A percentile compares a stretch with the other conserved stretches of the same genome.
Evolutionary conservation across 2,888 invertebrate species (phyloP).

Genomic region (Amaurobius ferox): DNA sequence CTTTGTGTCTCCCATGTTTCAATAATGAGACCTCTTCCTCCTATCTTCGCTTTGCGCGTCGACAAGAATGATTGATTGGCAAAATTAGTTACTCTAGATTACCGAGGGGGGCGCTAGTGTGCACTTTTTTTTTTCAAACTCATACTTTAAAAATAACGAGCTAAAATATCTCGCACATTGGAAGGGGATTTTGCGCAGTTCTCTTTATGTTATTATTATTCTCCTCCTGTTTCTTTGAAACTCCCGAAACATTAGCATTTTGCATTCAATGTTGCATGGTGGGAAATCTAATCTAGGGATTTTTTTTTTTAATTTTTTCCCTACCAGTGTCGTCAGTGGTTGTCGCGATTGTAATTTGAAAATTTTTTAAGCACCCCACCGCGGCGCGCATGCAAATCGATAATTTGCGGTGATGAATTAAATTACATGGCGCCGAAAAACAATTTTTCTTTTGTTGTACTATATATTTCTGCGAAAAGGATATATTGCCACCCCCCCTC

Average conservation of each 20-base stretch:
- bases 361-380: not conserved
- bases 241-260: not conserved
- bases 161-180: no score
- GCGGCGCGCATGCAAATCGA: no score
- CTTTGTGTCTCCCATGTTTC: slow-evolving; percentile 44
- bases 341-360: not conserved
- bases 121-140: not conserved
- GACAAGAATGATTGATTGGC: not conserved
- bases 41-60: slow-evolving; percentile 2
- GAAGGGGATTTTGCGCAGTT: no score
- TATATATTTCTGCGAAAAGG: no score
- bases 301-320: not conserved
- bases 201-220: no score
- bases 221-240: no score
- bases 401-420: no score
- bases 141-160: no score
- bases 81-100: not conserved
- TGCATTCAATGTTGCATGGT: not conserved
- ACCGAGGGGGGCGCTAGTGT: not conserved
- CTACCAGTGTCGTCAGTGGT: not conserved
- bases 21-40: slow-evolving; percentile 37
- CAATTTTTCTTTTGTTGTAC: no score
- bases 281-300: not conserved
- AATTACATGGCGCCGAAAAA: no score
- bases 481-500: no score